Evolutionary conservation across 2,888 invertebrate genomes (phyloP).

Genomic region (Kryphioiulus occultus): DNA sequence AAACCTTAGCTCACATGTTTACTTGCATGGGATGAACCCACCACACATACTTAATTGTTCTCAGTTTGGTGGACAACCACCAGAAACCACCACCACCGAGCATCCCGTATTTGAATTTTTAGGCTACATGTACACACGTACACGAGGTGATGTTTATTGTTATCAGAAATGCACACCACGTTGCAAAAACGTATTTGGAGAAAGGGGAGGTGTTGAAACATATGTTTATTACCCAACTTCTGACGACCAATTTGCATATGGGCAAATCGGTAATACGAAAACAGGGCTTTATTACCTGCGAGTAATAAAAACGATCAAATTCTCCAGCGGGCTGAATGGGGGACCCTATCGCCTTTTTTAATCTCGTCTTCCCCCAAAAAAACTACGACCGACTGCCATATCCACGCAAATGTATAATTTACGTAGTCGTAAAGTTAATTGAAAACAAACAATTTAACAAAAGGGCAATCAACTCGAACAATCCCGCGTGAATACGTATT

Average conservation of each 20-base stretch:
- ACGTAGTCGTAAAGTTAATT: slow-evolving; percentile 35
- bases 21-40: no score
- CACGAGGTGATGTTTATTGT: neutral
- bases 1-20: no score
- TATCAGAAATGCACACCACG: neutral
- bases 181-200: neutral
- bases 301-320: slow-evolving; percentile 29
- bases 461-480: neutral
- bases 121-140: no score
- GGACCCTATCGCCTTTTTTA: slow-evolving; percentile 24
- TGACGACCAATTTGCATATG: neutral
- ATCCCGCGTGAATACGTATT: neutral
- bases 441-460: slow-evolving; percentile 35
- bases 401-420: neutral
- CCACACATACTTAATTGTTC: no score
- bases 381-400: neutral
- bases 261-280: neutral
- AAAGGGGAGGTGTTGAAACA: neutral
- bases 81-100: no score
- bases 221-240: neutral
- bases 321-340: neutral
- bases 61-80: no score
- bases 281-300: neutral
- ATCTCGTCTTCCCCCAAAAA: neutral
- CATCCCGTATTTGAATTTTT: neutral